Evolutionary conservation across 2,113 vertebrate species (phyloP), one percentile per base, ranked within the genome.

Genomic region (Leucoraja erinaceus): DNA sequence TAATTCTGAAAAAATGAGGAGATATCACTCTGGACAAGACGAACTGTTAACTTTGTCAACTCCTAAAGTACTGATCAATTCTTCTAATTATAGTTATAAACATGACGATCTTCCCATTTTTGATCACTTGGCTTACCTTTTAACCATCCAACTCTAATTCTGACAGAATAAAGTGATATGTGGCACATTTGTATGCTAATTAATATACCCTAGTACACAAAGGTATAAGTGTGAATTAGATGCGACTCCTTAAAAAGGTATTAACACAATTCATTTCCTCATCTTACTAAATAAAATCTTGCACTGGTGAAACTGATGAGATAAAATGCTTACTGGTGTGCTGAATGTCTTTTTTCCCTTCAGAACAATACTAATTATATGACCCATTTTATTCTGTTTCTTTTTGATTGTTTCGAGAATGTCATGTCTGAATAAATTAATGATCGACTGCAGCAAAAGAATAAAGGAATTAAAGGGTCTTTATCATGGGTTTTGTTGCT

Each of bases 401-500:
- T 70, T 63, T 70, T 38, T 25, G n/a, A 18, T 90, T 22, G 63
- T 31, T 70, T 90, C 88, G 22, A 70, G 10, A 90, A 90, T 70
- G 33, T 16, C 68, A 70, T 38, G 16, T 6, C 33, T 70, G 63
- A 90, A 90, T 70, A 33, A 90, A 86, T 61, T 25, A 54, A 86
- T 86, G 54, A 86, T n/a, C 81, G 14, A 61, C 66, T 90, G 18
- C 61, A 70, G 63, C 66, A 63, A 90, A 70, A 90, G n/a, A 90
- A 22, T 8, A 90, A 70, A 31, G 33, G 63, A 90, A 70, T 47
- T n/a, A 25, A 47, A 47, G 66, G 22, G 66, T 90, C 59, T 90
- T 90, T 47, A 47, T 31, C 61, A 66, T 70, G 88, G 63, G 68
- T 70, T n/a, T n/a, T 68, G 31, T 33, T 90, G 38, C 11, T 10